Conservation (phyloP, 1,140 invertebrate genomes). For the Phenacoccus solenopsis region DNA sequence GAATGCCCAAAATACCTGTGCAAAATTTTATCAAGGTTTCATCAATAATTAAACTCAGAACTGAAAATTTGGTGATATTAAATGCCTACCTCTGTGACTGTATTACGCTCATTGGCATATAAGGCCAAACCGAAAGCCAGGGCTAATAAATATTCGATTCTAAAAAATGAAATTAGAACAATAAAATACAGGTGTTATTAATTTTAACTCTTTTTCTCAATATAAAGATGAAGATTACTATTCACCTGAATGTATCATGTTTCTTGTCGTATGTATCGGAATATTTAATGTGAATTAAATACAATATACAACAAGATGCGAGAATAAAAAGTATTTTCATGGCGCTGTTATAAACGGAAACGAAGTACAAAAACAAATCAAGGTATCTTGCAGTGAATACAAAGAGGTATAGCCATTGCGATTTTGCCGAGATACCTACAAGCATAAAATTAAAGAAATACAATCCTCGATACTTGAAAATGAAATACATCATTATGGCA, state of each 20-base stretch:
- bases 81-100: slow-evolving; percentile 63
- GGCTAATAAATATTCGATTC: slow-evolving; percentile 87
- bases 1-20: slow-evolving; percentile 89
- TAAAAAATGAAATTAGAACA: slow-evolving; percentile 33
- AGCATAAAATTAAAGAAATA: slow-evolving; percentile 29
- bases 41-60: too few species aligned
- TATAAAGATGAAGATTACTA: too few species aligned
- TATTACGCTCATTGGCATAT: slow-evolving; percentile 90
- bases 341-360: slow-evolving; percentile 89
- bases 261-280: slow-evolving; percentile 95
- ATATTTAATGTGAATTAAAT: slow-evolving; percentile 95
- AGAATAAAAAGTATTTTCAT: slow-evolving; percentile 96
- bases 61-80: not conserved
- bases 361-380: slow-evolving; percentile 88
- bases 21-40: too few species aligned
- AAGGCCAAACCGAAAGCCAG: slow-evolving; percentile 77
- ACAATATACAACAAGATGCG: slow-evolving; percentile 81
- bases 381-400: slow-evolving; percentile 92
- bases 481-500: too few species aligned
- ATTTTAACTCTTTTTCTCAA: slow-evolving; percentile 10
- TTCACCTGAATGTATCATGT: slow-evolving; percentile 70
- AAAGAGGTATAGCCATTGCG: slow-evolving; percentile 90
- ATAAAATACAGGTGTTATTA: not conserved
- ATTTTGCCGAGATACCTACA: slow-evolving; percentile 97
- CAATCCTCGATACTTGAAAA: too few species aligned